Evolutionary conservation across 2,113 vertebrate species (phyloP).

Genomic region (Miniopterus natalensis): DNA sequence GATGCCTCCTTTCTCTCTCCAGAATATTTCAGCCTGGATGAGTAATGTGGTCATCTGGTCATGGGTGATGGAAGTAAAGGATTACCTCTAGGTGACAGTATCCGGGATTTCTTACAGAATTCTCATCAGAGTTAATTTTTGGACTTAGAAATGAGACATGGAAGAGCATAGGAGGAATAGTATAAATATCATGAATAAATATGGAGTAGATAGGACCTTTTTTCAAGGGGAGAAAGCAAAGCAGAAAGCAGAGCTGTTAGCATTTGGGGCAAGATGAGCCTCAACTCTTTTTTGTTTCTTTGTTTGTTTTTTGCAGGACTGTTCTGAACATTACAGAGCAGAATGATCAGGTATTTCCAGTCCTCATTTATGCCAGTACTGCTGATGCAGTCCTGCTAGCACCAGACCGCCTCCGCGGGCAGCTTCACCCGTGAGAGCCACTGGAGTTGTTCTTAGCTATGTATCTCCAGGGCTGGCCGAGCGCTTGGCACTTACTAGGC

Average conservation of each 20-base stretch:
- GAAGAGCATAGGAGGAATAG: not conserved
- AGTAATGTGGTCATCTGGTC: not conserved
- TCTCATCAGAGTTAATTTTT: not conserved
- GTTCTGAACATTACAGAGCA: not conserved
- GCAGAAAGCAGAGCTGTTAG: not conserved
- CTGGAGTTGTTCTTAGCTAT: not conserved
- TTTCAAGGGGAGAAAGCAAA: not conserved
- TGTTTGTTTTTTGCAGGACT: not conserved
- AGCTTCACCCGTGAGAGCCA: not conserved
- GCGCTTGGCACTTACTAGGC: not conserved
- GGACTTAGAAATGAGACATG: not conserved
- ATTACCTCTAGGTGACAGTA: not conserved
- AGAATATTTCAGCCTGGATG: not conserved
- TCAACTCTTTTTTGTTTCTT: not conserved
- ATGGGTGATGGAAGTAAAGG: not conserved
- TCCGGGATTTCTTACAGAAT: not conserved
- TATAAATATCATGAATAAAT: not conserved
- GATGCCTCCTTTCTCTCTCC: not conserved
- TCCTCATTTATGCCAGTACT: not conserved
- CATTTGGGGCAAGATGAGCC: not conserved
- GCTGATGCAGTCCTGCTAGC: not conserved
- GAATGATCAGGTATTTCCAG: not conserved
- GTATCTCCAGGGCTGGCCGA: not conserved
- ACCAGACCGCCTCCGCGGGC: not conserved
- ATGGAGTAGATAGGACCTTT: not conserved